Evolutionary conservation across 2,888 invertebrate species (phyloP).

Genomic region (Harpagoxenus sublaevis): DNA sequence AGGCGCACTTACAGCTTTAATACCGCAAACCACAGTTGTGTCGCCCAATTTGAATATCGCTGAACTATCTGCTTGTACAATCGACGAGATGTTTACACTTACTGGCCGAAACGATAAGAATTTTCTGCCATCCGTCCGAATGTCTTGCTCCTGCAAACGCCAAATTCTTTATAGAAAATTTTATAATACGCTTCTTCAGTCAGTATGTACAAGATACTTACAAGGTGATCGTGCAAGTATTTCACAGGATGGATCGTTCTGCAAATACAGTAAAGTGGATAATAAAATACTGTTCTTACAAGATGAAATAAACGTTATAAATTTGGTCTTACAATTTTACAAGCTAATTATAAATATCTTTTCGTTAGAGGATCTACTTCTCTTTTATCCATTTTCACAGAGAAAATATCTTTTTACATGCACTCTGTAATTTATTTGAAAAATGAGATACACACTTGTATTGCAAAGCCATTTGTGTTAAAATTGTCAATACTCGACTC

Average conservation of each 20-base stretch:
- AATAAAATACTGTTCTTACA: not conserved
- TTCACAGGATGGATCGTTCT: conserved; percentile 93
- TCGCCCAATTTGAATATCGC: conserved; percentile 93
- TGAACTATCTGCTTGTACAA: conserved; percentile 91
- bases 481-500: not conserved
- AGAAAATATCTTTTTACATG: not conserved
- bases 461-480: conserved; percentile 75
- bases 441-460: conserved; percentile 75
- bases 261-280: conserved; percentile 76
- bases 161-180: not conserved
- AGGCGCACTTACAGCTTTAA: conserved; percentile 91
- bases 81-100: conserved; percentile 89
- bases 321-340: not conserved
- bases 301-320: not conserved
- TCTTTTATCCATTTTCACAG: not conserved
- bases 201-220: conserved; percentile 72
- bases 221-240: conserved; percentile 91
- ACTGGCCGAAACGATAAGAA: conserved; percentile 91
- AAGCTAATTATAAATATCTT: not conserved
- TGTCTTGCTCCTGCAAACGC: conserved; percentile 87
- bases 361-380: not conserved
- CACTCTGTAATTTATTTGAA: conserved; percentile 1
- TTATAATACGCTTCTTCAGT: not conserved
- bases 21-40: conserved; percentile 94
- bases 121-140: conserved; percentile 93